Percentiles rank a stretch among this genome's conserved stretches.
These are phyloP conservation scores for Cyprinella venusta DNA, from an alignment of 2,797 vertebrate genomes.

Conservation along the genomic window DNA sequence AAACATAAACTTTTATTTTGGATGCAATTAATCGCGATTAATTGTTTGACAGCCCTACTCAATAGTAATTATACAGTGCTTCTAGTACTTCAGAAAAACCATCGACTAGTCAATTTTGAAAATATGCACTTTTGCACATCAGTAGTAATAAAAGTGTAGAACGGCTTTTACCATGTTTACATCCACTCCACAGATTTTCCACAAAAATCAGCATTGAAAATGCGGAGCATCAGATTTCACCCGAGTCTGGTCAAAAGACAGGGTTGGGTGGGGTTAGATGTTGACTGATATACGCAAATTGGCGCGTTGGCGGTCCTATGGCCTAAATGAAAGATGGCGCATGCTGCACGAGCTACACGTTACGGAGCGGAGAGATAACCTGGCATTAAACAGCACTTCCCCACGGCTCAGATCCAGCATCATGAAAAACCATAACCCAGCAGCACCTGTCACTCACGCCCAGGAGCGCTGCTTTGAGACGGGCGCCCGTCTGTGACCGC, in stretches of 20 bases:
- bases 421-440: conserved; percentile 77
- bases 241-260: neutral
- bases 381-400: conserved; percentile 65
- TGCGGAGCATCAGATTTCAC: neutral
- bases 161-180: neutral
- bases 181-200: neutral
- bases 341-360: conserved; percentile 46
- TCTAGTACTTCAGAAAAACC: neutral
- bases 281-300: conserved; percentile 50
- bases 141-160: neutral
- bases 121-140: neutral
- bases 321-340: conserved; percentile 57
- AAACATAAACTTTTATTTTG: no score
- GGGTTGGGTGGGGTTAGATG: conserved; percentile 33
- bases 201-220: neutral
- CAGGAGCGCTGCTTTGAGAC: conserved; percentile 71
- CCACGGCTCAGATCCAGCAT: conserved; percentile 74
- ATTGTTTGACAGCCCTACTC: no score
- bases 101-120: neutral
- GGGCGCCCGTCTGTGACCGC: conserved; percentile 74
- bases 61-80: no score
- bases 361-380: conserved; percentile 59
- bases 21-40: no score
- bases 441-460: conserved; percentile 66
- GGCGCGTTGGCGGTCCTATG: conserved; percentile 22